A percentile compares a stretch with the other conserved stretches of the same genome.
Conservation (phyloP, 2,888 invertebrate genomes). For the Biston betularia region DNA sequence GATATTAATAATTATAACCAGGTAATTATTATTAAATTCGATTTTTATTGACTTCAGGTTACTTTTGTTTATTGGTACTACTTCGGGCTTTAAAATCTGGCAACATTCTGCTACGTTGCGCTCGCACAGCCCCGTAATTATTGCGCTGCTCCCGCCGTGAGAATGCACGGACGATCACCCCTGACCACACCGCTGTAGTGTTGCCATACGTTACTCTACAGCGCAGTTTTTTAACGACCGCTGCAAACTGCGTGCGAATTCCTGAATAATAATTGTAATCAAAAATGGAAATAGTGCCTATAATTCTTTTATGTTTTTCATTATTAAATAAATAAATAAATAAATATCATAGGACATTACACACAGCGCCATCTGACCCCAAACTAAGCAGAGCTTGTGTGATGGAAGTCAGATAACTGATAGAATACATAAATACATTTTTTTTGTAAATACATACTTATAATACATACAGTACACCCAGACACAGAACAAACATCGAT, state of each 20-base stretch:
- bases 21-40: too few species aligned
- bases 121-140: constrained; percentile 61
- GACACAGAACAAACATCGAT: too few species aligned
- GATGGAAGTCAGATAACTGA: too few species aligned
- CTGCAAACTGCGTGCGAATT: background rate
- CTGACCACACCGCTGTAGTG: constrained; percentile 52
- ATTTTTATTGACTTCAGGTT: background rate
- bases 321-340: too few species aligned
- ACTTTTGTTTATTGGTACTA: too few species aligned
- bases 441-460: too few species aligned
- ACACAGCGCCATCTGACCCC: too few species aligned
- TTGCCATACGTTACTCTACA: constrained; percentile 1
- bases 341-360: too few species aligned
- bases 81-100: background rate
- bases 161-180: constrained; percentile 79
- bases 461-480: too few species aligned
- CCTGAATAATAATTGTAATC: constrained; percentile 6
- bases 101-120: constrained; percentile 39
- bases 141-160: constrained; percentile 66
- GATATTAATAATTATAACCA: too few species aligned
- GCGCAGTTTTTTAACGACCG: background rate
- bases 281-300: background rate
- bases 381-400: too few species aligned
- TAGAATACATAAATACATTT: too few species aligned
- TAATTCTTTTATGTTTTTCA: background rate